Conservation (phyloP, 1,140 invertebrate species). For the Tetragonula clypearis region DNA sequence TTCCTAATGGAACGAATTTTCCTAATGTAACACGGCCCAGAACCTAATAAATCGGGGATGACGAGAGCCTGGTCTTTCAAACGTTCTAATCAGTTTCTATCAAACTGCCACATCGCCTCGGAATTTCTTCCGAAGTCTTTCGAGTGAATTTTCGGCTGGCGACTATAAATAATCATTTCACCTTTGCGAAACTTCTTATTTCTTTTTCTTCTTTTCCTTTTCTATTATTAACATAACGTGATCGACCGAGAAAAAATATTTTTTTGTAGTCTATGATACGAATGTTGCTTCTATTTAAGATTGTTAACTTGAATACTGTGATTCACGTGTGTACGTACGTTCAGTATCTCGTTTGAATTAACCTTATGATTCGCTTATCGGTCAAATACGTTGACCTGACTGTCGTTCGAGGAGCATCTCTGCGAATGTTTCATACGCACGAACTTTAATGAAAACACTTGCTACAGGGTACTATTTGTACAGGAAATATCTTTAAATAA, state of each 20-base stretch:
- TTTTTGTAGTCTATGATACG: neutral
- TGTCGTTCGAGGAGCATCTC: neutral
- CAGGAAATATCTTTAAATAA: conserved; percentile 5
- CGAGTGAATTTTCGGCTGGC: neutral
- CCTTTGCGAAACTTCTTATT: no score
- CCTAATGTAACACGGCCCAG: conserved; percentile 3
- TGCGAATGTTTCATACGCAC: neutral
- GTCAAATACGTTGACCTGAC: neutral
- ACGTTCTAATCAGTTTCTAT: neutral
- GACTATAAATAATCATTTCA: no score
- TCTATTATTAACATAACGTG: no score
- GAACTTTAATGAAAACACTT: neutral
- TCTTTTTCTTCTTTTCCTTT: neutral
- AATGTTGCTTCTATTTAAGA: neutral
- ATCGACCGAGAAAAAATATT: neutral
- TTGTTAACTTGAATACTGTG: no score
- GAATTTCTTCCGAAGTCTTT: conserved; percentile 2
- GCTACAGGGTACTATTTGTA: neutral
- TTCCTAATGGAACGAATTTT: conserved; percentile 44
- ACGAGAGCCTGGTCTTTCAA: neutral
- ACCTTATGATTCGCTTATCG: neutral
- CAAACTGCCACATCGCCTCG: no score
- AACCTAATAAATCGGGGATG: conserved; percentile 15
- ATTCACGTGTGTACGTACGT: neutral
- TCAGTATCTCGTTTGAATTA: neutral